Percentiles rank a stretch among this genome's conserved stretches.
phyloP scores from a whole-genome alignment of 1,140 invertebrate species.

The Arctopsyche grandis region DNA sequence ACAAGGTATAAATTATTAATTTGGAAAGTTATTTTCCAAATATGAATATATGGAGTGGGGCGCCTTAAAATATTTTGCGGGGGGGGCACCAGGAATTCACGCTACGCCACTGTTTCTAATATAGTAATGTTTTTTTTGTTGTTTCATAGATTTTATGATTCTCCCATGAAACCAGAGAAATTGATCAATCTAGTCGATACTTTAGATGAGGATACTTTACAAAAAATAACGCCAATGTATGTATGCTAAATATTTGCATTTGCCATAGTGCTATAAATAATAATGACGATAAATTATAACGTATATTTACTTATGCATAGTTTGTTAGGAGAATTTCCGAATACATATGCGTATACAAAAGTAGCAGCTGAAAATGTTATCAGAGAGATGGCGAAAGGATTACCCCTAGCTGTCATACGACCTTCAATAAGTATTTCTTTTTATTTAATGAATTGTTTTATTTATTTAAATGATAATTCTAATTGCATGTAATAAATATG shows the following conservation, averaged over 20 bases:
- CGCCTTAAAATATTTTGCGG: too few relatives aligned
- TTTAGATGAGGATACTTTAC: conserved; percentile 72
- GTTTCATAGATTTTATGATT: conserved; percentile 72
- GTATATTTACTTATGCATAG: conserved; percentile 57
- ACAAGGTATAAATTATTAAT: too few relatives aligned
- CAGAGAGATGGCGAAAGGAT: conserved; percentile 69
- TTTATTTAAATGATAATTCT: background rate
- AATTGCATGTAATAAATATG: background rate
- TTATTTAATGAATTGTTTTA: background rate
- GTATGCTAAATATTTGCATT: conserved; percentile 49
- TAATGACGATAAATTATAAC: too few relatives aligned
- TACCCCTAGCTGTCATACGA: conserved; percentile 80
- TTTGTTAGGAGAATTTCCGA: conserved; percentile 80
- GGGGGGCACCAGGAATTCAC: too few relatives aligned
- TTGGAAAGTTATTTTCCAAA: too few relatives aligned
- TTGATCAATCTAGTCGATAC: conserved; percentile 70
- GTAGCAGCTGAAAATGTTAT: conserved; percentile 81
- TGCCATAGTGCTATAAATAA: background rate
- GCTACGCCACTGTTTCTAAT: too few relatives aligned
- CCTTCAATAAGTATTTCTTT: conserved; percentile 78
- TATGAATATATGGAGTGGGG: too few relatives aligned
- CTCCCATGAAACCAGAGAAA: conserved; percentile 77
- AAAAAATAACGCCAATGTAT: conserved; percentile 78
- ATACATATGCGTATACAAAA: conserved; percentile 89
- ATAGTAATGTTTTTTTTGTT: background rate